Evolutionary conservation across 2,113 vertebrate species (phyloP), one percentile per base, ranked within the genome.

Genomic region (Dromaius novaehollandiae): DNA sequence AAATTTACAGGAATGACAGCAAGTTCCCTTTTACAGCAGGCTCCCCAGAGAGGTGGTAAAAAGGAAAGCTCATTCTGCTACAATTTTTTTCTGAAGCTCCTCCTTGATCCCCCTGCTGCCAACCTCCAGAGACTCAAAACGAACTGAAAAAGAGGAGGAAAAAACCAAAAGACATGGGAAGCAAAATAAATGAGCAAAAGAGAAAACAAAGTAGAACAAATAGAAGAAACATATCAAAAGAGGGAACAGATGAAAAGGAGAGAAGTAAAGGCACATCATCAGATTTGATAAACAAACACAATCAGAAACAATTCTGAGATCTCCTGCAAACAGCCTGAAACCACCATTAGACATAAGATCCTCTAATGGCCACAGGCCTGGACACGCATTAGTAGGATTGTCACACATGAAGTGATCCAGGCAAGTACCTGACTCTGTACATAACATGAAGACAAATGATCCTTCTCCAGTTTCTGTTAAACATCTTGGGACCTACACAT

Each of bases 1-100:
- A 97, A 95, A 97, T 91, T 89, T 95, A 96, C 66, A 65, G 84
- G 87, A 95, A 83, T 94, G 96, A 95, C 94, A 95, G 95, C 94
- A 75, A 95, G 91, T 74, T 95, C 88, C 84, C 75, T 97, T 94
- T 95, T 91, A 91, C 53, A 88, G 53, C 58, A 93, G 40, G 60
- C 9, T 95, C 93, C 87, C 90, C n/a, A 70, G 93, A 94, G 90
- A 94, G 34, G 53, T 40, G 82, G 68, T 63, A 91, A 89, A 46
- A 93, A 93, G 44, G 34, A 20, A 97, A 95, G 60, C 36, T 95
- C 55, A 80, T 80, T 75, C 68, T 15, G 6, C 66, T 75, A n/a
- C 3, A 7, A 36, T 56, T 91, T 88, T 76, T 90, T 58, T 19
- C 64, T 70, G 60, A 92, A 86, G n/a, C 75, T 88, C 46, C 58